Evolutionary conservation across 2,888 invertebrate species (phyloP), one percentile per base, ranked within the genome.

Genomic region (Exocentrus adspersus): DNA sequence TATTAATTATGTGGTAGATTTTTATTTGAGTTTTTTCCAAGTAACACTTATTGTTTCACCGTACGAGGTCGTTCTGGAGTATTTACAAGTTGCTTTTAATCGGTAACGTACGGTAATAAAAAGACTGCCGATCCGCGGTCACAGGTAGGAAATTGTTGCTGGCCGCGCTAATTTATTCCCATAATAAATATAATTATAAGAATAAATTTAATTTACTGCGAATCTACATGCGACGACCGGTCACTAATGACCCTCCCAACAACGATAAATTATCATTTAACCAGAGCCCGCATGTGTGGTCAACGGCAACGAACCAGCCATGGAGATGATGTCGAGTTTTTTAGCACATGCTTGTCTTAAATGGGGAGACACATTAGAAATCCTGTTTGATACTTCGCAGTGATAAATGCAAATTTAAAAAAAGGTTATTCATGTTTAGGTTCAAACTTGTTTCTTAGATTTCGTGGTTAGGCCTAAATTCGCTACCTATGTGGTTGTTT

Each of bases 141-240:
- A 7, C 17, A 20, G 30, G 51, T 51, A 43, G 19, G 43, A 17
- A 32, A 14, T 24, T 46, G 42, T 42, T 32, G 54, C 58, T 48
- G 14, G 54, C 58, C 42, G 14, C 4, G 17, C 37, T 51, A 61
- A 61, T 65, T 61, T 61, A 65, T 61, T 32, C 51, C 58, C 14
- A 53, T 54, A 53, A 58, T 65, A 24, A 42, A 58, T 48, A 53
- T 53, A 52, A 65, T 59, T 45, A 65, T 53, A 37, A 41, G 61
- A 56, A 58, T 65, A 58, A 61, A 65, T 61, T 61, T 48, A 57
- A 60, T 60, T 56, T 59, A 46, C 32, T 21, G 46, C 50, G 63
- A 48, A 54, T 63, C 48, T 59, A 63, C 63, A 59, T 48, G 51
- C 51, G 32, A 19, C 51, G 17, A 19, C 16, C 6, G 32, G 17